These are phyloP conservation scores for Cricetomys ansorgei DNA, from an alignment of 2,113 vertebrate species.

Conservation along the genomic window DNA sequence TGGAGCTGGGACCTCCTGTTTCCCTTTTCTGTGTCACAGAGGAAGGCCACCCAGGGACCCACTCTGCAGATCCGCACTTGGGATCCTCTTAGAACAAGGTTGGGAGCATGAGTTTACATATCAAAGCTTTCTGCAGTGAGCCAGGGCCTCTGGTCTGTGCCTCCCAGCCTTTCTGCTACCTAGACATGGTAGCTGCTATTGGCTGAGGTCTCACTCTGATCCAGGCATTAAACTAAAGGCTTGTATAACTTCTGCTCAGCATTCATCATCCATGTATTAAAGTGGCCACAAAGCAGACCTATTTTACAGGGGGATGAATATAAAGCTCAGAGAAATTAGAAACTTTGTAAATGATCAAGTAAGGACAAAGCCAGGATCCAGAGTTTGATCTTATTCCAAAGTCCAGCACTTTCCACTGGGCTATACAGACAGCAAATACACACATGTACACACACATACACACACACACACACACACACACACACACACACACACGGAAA, in stretches of 20 bases:
- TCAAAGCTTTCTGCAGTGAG: background rate
- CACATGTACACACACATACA: background rate
- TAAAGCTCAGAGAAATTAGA: background rate
- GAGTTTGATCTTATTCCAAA: slow-evolving; percentile 28
- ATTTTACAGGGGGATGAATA: background rate
- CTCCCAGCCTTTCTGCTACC: background rate
- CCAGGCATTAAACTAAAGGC: background rate
- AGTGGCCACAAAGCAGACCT: background rate
- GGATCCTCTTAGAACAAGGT: background rate
- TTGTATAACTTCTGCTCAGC: background rate
- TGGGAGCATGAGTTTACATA: background rate
- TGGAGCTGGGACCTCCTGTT: slow-evolving; percentile 54
- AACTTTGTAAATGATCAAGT: background rate
- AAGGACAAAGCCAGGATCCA: background rate
- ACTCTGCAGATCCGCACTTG: background rate
- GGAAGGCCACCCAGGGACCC: slow-evolving; percentile 39
- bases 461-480: background rate
- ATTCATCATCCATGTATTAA: background rate
- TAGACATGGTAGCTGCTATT: background rate
- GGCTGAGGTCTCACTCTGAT: background rate
- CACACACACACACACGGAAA: background rate
- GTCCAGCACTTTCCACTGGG: background rate
- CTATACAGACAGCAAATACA: background rate
- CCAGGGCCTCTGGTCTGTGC: background rate
- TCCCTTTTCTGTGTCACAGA: slow-evolving; percentile 21